Percentiles rank a stretch among this genome's conserved stretches.
Evolutionary conservation across 2,797 vertebrate species (phyloP).

Genomic region (Psittacula derbiana): DNA sequence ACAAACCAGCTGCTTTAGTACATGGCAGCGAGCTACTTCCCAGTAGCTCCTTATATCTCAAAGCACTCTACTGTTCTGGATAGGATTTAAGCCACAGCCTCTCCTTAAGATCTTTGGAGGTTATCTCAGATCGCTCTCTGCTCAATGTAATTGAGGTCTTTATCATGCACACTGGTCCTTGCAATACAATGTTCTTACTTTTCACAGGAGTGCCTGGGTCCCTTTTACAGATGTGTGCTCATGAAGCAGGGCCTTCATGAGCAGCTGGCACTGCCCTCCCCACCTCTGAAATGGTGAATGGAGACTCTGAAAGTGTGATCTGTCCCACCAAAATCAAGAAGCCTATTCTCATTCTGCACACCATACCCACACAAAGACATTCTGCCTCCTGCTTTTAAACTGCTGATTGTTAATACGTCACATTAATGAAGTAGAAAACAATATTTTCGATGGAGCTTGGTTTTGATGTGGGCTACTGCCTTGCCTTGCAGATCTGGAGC

Average conservation of each 20-base stretch:
- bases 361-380: not conserved
- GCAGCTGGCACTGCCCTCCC: not conserved
- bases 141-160: not conserved
- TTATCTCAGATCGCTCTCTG: not conserved
- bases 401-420: not conserved
- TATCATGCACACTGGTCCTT: not conserved
- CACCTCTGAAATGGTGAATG: not conserved
- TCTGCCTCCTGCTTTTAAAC: not conserved
- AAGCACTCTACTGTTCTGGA: not conserved
- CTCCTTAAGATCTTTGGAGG: not conserved
- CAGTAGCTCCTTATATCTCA: not conserved
- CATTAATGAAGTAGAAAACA: not conserved
- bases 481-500: conserved; percentile 18
- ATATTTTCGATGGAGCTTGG: not conserved
- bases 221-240: not conserved
- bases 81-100: not conserved
- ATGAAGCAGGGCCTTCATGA: rapidly evolving
- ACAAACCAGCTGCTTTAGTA: not conserved
- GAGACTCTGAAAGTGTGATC: not conserved
- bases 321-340: not conserved
- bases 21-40: not conserved
- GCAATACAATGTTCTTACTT: not conserved
- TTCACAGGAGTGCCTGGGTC: not conserved
- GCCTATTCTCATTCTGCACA: not conserved
- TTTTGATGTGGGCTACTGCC: not conserved